These are phyloP conservation scores for Bagarius yarrelli DNA, from an alignment of 2,113 vertebrate genomes.

Conservation along the genomic window DNA sequence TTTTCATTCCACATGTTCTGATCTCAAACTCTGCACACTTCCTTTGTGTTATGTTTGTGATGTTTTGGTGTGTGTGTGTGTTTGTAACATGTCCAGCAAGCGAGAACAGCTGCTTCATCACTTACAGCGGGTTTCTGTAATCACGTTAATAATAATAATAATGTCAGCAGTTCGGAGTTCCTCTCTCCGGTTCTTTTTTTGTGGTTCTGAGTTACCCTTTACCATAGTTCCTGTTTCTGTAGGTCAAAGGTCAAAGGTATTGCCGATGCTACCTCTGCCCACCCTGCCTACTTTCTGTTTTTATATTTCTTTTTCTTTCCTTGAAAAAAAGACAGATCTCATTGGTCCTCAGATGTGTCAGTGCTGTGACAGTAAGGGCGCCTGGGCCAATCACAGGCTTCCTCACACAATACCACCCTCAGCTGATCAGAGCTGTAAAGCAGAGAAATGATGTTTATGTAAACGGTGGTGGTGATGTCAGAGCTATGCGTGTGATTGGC, in stretches of 20 bases:
- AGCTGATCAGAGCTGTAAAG: neutral
- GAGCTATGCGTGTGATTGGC: neutral
- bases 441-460: neutral
- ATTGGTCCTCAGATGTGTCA: neutral
- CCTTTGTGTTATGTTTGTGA: neutral
- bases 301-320: constrained; percentile 74
- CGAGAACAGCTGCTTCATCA: constrained; percentile 24
- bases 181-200: constrained; percentile 28
- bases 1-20: neutral
- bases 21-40: neutral
- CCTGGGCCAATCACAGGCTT: neutral
- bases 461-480: neutral
- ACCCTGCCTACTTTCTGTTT: constrained; percentile 58
- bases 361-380: neutral
- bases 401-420: neutral
- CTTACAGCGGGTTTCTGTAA: constrained; percentile 66
- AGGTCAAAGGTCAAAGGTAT: constrained; percentile 85
- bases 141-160: constrained; percentile 66
- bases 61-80: neutral
- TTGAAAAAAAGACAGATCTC: neutral
- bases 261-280: constrained; percentile 52
- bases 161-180: neutral
- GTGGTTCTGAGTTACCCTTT: constrained; percentile 85
- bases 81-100: constrained; percentile 59
- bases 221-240: constrained; percentile 92